These are phyloP conservation scores for Diacarnus erythraeanus DNA, from an alignment of 37 sponge, comb jelly and placozoan genomes.

Conservation along the genomic window DNA sequence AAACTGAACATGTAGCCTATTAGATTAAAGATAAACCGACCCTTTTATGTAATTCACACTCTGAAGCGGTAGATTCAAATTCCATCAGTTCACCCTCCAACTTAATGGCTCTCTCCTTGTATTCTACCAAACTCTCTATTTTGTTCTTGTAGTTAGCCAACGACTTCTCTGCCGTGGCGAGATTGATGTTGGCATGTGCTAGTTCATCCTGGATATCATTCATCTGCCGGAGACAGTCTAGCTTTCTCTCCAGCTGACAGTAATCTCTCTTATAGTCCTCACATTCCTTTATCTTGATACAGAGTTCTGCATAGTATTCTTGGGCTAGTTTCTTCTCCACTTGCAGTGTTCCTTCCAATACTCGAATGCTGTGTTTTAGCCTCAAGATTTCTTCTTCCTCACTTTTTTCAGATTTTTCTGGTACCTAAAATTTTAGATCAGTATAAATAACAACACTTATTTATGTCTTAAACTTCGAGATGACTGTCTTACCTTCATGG, in stretches of 20 bases:
- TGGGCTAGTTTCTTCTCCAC: conserved; percentile 15
- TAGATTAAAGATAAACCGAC: neutral
- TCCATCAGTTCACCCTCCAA: conserved; percentile 1
- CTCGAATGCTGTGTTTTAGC: conserved; percentile 26
- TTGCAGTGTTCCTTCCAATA: conserved; percentile 26
- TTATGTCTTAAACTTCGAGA: neutral
- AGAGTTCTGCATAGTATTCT: conserved; percentile 31
- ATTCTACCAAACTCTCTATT: neutral
- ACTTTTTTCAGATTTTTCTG: neutral
- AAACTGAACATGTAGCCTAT: neutral
- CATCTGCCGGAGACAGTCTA: conserved; percentile 8
- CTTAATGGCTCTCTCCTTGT: conserved; percentile 11
- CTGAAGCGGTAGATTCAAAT: neutral
- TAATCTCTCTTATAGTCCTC: neutral
- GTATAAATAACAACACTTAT: too few species aligned
- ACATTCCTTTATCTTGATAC: conserved; percentile 14
- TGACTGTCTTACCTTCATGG: neutral
- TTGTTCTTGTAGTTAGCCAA: neutral
- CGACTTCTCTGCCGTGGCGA: conserved; percentile 14
- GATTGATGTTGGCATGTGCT: conserved; percentile 9
- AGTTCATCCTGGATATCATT: conserved; percentile 51
- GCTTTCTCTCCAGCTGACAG: conserved; percentile 16
- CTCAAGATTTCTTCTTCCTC: conserved; percentile 16
- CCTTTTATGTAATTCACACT: neutral
- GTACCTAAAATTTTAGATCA: neutral